phyloP scores from a whole-genome alignment of 2,888 invertebrate genomes.

The Polydrusus tereticollis region DNA sequence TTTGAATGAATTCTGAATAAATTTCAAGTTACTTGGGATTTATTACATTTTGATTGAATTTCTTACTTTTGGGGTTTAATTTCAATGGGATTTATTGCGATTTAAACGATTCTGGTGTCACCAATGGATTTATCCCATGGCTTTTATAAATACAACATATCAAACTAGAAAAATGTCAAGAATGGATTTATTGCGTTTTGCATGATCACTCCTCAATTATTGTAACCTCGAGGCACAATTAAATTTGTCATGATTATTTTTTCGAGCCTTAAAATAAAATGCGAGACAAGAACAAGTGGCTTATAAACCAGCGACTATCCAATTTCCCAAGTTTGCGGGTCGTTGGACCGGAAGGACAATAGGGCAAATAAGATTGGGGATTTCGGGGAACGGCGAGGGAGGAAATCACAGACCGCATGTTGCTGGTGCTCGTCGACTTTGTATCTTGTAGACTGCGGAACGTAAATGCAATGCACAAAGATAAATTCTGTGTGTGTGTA shows the following conservation, averaged over 20 bases:
- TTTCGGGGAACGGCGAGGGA: not conserved
- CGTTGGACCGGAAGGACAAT: constrained; percentile 63
- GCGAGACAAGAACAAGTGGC: constrained; percentile 62
- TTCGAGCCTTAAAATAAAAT: constrained; percentile 56
- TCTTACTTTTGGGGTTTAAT: no score
- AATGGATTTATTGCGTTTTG: no score
- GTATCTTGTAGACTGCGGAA: not conserved
- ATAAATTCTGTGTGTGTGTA: not conserved
- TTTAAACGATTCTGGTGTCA: no score
- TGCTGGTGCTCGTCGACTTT: not conserved
- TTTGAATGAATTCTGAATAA: no score
- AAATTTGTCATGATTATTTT: not conserved
- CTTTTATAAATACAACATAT: no score
- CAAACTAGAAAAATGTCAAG: no score
- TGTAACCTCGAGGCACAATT: not conserved
- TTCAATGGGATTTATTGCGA: no score
- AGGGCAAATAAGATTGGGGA: constrained; percentile 51
- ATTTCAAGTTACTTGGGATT: no score
- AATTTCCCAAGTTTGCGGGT: constrained; percentile 64
- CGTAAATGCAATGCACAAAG: not conserved
- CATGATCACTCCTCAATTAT: no score
- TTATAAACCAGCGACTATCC: constrained; percentile 66
- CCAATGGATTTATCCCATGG: no score
- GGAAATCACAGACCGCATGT: constrained; percentile 1
- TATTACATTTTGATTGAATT: no score